Evolutionary conservation across 2,797 vertebrate species (phyloP).

Genomic region (Epinephelus coioides): DNA sequence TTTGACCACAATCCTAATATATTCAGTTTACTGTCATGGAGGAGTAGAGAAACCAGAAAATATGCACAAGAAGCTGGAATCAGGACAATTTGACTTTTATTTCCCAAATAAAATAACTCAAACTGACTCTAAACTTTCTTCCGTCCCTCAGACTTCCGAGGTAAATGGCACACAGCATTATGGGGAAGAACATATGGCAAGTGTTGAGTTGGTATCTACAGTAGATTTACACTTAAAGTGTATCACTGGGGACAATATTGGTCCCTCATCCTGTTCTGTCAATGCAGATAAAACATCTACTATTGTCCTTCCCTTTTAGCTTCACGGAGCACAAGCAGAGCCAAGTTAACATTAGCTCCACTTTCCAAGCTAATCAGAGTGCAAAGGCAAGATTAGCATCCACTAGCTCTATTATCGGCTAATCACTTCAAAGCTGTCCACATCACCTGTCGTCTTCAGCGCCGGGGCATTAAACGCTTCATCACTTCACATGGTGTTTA

Average conservation of each 20-base stretch:
- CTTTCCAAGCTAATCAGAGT: slow-evolving; percentile 47
- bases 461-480: slow-evolving; percentile 9
- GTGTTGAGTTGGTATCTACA: not conserved
- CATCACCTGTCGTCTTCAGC: slow-evolving; percentile 19
- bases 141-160: too few relatives aligned
- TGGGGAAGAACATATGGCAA: too few relatives aligned
- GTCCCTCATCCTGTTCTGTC: not conserved
- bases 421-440: slow-evolving; percentile 57
- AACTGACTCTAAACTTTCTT: too few relatives aligned
- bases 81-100: too few relatives aligned
- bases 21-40: too few relatives aligned
- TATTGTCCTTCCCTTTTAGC: not conserved
- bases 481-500: not conserved
- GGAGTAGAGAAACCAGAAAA: too few relatives aligned
- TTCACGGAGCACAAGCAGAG: not conserved
- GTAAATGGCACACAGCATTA: too few relatives aligned
- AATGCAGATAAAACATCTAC: not conserved
- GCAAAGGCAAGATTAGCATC: slow-evolving; percentile 57
- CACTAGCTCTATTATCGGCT: slow-evolving; percentile 41
- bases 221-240: too few relatives aligned
- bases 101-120: too few relatives aligned
- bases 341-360: slow-evolving; percentile 30
- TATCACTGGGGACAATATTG: not conserved
- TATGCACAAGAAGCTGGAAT: too few relatives aligned
- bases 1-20: too few relatives aligned